Evolutionary conservation across 2,797 vertebrate species (phyloP).

Genomic region (Hippopotamyrus pictus): DNA sequence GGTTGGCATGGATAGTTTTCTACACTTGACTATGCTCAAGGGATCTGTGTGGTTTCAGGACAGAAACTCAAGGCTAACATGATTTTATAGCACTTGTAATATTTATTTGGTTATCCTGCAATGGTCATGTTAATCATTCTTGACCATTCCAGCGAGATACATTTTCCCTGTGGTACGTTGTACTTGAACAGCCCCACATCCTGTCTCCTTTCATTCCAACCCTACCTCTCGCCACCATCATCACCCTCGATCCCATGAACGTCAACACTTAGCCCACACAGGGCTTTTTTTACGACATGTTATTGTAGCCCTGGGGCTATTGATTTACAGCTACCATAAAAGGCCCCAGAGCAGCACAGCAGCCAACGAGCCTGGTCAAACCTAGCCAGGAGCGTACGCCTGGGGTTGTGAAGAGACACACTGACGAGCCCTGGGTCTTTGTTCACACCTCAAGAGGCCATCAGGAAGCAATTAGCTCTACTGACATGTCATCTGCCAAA

Average conservation of each 20-base stretch:
- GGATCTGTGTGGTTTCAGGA: background rate
- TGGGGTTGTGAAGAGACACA: background rate
- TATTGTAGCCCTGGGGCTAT: conserved; percentile 22
- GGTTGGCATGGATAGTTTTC: background rate
- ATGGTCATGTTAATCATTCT: conserved; percentile 4
- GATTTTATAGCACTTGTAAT: background rate
- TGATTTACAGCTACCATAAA: conserved; percentile 19
- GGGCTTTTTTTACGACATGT: conserved; percentile 20
- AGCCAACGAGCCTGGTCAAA: background rate
- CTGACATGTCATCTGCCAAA: background rate
- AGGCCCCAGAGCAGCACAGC: background rate
- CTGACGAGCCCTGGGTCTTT: background rate
- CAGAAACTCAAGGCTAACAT: background rate
- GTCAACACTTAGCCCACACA: conserved; percentile 14
- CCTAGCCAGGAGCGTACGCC: background rate
- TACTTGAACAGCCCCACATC: background rate
- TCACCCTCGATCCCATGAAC: conserved; percentile 12
- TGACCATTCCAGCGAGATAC: background rate
- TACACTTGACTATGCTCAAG: background rate
- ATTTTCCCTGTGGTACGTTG: background rate
- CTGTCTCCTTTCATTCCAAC: background rate
- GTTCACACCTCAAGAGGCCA: conserved; percentile 13
- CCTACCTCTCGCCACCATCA: background rate
- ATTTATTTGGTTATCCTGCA: background rate
- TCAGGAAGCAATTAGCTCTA: background rate